These are phyloP conservation scores for Gasteruption jaculator DNA, from an alignment of 2,888 invertebrate genomes.

Conservation along the genomic window DNA sequence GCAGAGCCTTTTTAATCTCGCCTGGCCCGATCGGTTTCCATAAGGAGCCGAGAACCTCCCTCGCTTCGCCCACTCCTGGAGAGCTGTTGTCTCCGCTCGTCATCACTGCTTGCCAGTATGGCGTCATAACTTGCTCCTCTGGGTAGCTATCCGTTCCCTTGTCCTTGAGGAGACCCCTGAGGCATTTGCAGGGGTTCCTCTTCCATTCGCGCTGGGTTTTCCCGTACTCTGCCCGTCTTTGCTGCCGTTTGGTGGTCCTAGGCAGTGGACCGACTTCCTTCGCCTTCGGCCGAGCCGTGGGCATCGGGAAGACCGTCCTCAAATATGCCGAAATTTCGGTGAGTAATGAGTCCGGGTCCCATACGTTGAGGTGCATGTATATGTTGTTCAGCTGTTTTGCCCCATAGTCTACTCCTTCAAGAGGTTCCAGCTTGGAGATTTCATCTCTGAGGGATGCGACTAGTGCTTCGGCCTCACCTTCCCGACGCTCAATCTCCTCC, in stretches of 20 bases:
- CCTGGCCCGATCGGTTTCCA: slow-evolving; percentile 10
- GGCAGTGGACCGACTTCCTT: background rate
- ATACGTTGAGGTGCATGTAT: background rate
- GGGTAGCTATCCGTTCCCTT: slow-evolving; percentile 1
- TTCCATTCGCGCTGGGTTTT: slow-evolving; percentile 18
- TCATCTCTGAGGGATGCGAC: too few species aligned
- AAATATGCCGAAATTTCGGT: too few species aligned
- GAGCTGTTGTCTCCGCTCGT: background rate
- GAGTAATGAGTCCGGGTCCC: background rate
- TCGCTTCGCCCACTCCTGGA: slow-evolving; percentile 16
- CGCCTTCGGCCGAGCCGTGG: background rate
- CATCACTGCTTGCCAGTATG: slow-evolving; percentile 17
- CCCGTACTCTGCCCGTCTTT: slow-evolving; percentile 17
- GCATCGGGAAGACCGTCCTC: too few species aligned
- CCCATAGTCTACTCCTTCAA: too few species aligned
- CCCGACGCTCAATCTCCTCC: too few species aligned
- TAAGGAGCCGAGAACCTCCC: slow-evolving; percentile 21
- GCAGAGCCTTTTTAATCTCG: slow-evolving; percentile 15
- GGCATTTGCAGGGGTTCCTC: slow-evolving; percentile 10
- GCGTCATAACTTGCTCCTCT: slow-evolving; percentile 9
- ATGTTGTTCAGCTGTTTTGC: too few species aligned
- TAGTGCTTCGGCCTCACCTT: too few species aligned
- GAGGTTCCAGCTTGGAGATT: too few species aligned
- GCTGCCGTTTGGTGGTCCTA: background rate
- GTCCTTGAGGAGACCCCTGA: slow-evolving; percentile 8